Base-by-base conservation (phyloP, 1,140 invertebrate genomes). In the Megathymus violae region DNA sequence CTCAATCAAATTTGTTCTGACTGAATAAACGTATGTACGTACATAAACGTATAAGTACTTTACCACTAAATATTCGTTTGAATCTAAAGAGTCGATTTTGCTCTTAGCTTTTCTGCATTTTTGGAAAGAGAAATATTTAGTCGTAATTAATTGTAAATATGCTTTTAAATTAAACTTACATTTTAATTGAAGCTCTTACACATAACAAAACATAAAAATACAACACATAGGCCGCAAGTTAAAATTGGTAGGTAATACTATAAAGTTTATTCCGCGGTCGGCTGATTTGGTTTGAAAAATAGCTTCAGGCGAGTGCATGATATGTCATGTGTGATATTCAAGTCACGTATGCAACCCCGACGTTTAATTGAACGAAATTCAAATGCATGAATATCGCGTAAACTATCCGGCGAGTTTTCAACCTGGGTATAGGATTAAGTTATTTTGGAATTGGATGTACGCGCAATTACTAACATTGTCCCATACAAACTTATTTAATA, bases 181-280 rank as follows among this genome's bases (percentile, higher is more conserved):
- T 31, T 7, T 7, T 4, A 31, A 4, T 1, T 31, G 9, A 1
- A 31, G 9, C 7, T 1, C 4, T 31, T 9, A 31, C 27, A 9
- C 27, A 16, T 41, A 10, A n/a, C 38, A 41, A 54, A 38, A 52
- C 51, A n/a, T n/a, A n/a, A n/a, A n/a, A 36, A 43, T 41, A 38
- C 4, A 31, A 31, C 7, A 38, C 3, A 13, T 13, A 19, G 38
- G 19, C 44, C 22, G 44, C 41, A 41, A 43, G 46, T 44, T 17
- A 69, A 60, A 51, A 50, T 43, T 56, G 31, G 38, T 59, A 51
- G 51, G 52, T 60, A 68, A 63, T 63, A 60, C 50, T 59, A 52
- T 69, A 69, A 65, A 69, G 64, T 69, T 65, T 58, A 65, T 69
- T 62, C 56, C 64, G 67, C 60, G 63, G 62, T 69, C 51, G 64